Conservation (phyloP, 2,797 vertebrate species). For the Galago senegalensis region DNA sequence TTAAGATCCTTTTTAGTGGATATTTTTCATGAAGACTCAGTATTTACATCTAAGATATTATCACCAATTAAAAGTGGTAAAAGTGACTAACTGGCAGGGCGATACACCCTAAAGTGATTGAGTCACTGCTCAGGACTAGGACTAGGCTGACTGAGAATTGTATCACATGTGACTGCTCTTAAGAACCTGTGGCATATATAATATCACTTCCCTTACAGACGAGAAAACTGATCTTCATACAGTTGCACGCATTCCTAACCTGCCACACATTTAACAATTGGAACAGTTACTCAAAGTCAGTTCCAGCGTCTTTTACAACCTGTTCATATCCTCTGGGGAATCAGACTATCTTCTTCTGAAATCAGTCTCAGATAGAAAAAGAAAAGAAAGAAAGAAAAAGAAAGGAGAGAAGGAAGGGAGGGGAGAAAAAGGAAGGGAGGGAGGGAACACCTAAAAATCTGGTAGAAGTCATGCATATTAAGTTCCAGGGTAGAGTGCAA, state of each 20-base stretch:
- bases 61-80: neutral
- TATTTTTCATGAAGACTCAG: neutral
- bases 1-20: neutral
- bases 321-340: neutral
- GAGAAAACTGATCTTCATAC: neutral
- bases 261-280: neutral
- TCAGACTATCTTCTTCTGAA: neutral
- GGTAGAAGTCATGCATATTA: neutral
- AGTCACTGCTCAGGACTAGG: neutral
- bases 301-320: neutral
- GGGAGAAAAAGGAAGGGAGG: neutral
- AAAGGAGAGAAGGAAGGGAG: neutral
- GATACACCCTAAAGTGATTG: neutral
- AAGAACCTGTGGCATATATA: neutral
- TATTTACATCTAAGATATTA: neutral
- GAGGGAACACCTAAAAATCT: neutral
- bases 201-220: neutral
- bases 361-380: neutral
- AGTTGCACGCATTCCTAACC: neutral
- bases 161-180: neutral
- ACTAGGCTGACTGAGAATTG: constrained; percentile 8
- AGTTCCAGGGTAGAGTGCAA: neutral
- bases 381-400: neutral
- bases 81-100: neutral
- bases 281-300: neutral